A percentile compares a stretch with the other conserved stretches of the same genome.
Conservation (phyloP, 2,113 vertebrate species). For the Chloropsis cyanopogon region DNA sequence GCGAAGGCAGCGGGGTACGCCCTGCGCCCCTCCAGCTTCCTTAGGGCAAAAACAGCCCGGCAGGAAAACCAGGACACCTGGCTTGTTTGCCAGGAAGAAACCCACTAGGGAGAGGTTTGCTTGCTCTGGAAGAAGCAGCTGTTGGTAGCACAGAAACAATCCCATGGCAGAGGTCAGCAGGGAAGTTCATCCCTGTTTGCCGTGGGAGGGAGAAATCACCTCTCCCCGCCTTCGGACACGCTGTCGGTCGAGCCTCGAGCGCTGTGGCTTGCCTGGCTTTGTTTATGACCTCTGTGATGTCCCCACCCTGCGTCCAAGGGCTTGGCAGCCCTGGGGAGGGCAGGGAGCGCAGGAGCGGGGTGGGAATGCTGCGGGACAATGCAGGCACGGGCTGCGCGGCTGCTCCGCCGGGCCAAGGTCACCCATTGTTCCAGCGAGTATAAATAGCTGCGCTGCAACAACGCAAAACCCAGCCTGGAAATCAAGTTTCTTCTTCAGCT, state of each 20-base stretch:
- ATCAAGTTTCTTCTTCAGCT: neutral
- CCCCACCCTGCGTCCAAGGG: conserved; percentile 37
- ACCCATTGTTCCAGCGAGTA: conserved; percentile 64
- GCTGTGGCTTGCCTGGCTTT: neutral
- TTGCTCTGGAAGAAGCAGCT: neutral
- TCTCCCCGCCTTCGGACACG: neutral
- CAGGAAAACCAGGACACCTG: neutral
- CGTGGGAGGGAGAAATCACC: neutral
- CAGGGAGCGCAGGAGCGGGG: neutral
- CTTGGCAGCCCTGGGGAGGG: conserved; percentile 24
- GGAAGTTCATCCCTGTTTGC: neutral
- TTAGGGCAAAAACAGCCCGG: neutral
- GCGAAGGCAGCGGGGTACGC: accelerated
- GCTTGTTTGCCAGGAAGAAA: neutral
- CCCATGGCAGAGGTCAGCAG: neutral
- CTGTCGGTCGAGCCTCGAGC: neutral
- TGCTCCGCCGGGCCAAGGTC: conserved; percentile 58
- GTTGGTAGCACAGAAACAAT: neutral
- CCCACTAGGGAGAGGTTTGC: neutral
- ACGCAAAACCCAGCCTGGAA: conserved; percentile 38
- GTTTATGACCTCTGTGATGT: neutral
- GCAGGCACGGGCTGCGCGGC: conserved; percentile 30
- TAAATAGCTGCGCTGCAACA: conserved; percentile 59
- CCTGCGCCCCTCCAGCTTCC: neutral
- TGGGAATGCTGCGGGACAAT: conserved; percentile 59